These are phyloP conservation scores for Leptosomus discolor DNA, from an alignment of 2,113 vertebrate species.

Conservation along the genomic window DNA sequence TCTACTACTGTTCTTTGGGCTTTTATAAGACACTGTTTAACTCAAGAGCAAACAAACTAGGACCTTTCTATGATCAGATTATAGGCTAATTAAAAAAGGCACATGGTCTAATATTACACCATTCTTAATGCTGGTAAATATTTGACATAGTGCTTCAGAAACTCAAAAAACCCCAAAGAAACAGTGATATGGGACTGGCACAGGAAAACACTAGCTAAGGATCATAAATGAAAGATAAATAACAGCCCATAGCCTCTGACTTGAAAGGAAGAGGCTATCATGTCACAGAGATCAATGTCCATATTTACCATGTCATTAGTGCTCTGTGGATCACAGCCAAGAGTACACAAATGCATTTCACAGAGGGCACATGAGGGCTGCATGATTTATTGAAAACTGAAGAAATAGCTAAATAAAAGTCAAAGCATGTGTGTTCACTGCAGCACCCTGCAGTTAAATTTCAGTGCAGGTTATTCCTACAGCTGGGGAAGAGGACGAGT, in stretches of 20 bases:
- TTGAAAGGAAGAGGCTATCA: background rate
- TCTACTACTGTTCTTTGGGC: background rate
- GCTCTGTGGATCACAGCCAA: background rate
- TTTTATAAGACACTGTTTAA: background rate
- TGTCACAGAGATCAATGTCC: background rate
- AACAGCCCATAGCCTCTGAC: background rate
- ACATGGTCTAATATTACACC: background rate
- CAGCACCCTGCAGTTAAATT: background rate
- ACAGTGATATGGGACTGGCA: background rate
- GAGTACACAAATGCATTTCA: background rate
- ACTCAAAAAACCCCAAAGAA: background rate
- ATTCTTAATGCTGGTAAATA: background rate
- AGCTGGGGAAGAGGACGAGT: background rate
- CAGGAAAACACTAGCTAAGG: background rate
- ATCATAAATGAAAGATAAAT: background rate
- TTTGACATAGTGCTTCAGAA: background rate
- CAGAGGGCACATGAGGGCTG: background rate
- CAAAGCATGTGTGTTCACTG: background rate
- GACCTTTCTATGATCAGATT: background rate
- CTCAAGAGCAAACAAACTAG: background rate
- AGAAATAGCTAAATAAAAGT: background rate
- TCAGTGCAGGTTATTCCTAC: background rate
- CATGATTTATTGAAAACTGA: background rate
- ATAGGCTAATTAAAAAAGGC: background rate
- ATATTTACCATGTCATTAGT: background rate